A percentile compares a stretch with the other conserved stretches of the same genome.
Conservation (phyloP, 2,113 vertebrate genomes). For the Neopipo cinnamomea region DNA sequence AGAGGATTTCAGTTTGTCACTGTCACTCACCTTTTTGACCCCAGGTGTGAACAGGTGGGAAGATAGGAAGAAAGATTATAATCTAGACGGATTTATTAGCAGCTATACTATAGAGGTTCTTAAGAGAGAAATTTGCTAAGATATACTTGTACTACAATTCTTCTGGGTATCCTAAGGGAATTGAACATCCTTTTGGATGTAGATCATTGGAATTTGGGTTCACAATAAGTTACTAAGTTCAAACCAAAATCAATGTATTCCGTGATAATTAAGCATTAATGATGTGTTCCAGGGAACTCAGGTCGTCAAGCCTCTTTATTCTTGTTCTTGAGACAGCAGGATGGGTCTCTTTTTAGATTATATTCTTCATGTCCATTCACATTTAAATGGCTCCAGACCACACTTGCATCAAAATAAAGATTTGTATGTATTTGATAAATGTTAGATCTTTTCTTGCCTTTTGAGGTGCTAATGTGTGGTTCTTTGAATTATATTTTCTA, state of each 20-base stretch:
- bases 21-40: not conserved
- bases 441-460: not conserved
- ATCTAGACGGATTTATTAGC: not conserved
- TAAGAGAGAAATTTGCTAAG: not conserved
- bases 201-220: not conserved
- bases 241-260: slow-evolving; percentile 24
- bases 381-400: not conserved
- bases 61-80: not conserved
- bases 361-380: not conserved
- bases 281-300: not conserved
- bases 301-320: not conserved
- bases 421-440: not conserved
- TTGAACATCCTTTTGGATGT: not conserved
- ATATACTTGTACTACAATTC: not conserved
- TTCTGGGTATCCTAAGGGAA: not conserved
- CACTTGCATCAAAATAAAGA: not conserved
- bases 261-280: not conserved
- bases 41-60: not conserved
- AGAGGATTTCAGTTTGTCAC: not conserved
- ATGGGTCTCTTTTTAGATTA: not conserved
- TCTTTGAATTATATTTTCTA: not conserved
- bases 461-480: not conserved
- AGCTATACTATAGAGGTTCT: not conserved
- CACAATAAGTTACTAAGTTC: not conserved
- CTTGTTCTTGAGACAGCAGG: not conserved